phyloP scores from a whole-genome alignment of 64 coral and sea anemone genomes.

The Dendronephthya gigantea region DNA sequence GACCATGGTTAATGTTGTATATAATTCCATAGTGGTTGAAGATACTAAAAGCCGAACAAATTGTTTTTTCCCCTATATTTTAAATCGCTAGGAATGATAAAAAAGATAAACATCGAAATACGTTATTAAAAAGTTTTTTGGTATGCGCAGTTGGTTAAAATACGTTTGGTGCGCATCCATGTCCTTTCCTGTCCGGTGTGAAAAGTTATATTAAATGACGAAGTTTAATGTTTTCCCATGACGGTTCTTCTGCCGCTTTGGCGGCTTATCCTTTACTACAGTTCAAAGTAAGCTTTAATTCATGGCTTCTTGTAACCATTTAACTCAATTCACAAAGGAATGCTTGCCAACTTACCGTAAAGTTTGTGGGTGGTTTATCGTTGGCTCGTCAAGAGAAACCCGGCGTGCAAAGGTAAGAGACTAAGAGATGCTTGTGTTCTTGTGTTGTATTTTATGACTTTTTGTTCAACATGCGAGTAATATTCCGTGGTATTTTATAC shows the following conservation, averaged over 20 bases:
- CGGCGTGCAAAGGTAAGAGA: neutral
- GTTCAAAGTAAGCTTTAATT: neutral
- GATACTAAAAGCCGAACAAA: too few relatives aligned
- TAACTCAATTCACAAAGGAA: neutral
- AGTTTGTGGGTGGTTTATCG: neutral
- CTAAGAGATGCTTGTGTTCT: too few relatives aligned
- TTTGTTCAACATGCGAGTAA: neutral
- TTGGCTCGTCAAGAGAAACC: neutral
- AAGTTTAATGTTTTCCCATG: neutral
- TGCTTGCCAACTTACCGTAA: constrained; percentile 2
- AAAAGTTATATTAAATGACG: neutral
- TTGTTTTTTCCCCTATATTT: too few relatives aligned
- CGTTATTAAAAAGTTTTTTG: too few relatives aligned
- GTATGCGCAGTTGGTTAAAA: neutral
- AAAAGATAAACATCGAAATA: too few relatives aligned
- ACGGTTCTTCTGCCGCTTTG: neutral
- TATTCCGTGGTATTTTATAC: neutral
- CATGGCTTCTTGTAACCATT: constrained; percentile 3
- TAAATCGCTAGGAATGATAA: too few relatives aligned
- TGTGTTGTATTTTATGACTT: neutral
- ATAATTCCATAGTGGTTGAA: too few relatives aligned
- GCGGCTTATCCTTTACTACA: neutral
- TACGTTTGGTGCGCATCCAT: neutral
- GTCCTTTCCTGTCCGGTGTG: neutral
- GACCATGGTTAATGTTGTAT: too few relatives aligned